phyloP scores from a whole-genome alignment of 2,888 invertebrate species.

The Idaea aversata region DNA sequence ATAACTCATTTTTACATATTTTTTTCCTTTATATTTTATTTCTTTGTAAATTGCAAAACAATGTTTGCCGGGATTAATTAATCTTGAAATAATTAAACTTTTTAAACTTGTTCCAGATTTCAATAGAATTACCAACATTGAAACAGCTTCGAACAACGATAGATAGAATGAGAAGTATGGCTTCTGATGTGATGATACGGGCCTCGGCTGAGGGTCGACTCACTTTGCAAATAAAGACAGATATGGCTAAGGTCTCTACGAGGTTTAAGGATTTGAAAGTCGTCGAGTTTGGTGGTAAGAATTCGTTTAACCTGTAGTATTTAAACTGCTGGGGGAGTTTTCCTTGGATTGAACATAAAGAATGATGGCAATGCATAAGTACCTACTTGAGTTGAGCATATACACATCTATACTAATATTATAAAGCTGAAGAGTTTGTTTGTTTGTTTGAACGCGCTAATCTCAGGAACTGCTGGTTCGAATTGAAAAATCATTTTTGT shows the following conservation, averaged over 20 bases:
- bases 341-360: too few relatives aligned
- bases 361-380: too few relatives aligned
- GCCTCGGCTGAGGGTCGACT: constrained; percentile 87
- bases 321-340: neutral
- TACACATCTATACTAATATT: too few relatives aligned
- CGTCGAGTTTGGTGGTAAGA: constrained; percentile 78
- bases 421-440: too few relatives aligned
- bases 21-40: too few relatives aligned
- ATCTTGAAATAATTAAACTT: neutral
- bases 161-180: constrained; percentile 91
- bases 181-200: constrained; percentile 84
- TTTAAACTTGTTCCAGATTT: constrained; percentile 78
- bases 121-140: constrained; percentile 88
- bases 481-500: too few relatives aligned
- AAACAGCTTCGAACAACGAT: constrained; percentile 89
- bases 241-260: constrained; percentile 89
- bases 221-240: constrained; percentile 88
- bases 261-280: constrained; percentile 88
- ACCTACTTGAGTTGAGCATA: too few relatives aligned
- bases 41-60: too few relatives aligned
- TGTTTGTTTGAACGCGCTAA: too few relatives aligned
- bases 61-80: too few relatives aligned
- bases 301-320: neutral
- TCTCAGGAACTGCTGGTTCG: too few relatives aligned
- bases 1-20: too few relatives aligned